phyloP scores from a whole-genome alignment of 2,888 invertebrate genomes.

The Drosophila mulleri region DNA sequence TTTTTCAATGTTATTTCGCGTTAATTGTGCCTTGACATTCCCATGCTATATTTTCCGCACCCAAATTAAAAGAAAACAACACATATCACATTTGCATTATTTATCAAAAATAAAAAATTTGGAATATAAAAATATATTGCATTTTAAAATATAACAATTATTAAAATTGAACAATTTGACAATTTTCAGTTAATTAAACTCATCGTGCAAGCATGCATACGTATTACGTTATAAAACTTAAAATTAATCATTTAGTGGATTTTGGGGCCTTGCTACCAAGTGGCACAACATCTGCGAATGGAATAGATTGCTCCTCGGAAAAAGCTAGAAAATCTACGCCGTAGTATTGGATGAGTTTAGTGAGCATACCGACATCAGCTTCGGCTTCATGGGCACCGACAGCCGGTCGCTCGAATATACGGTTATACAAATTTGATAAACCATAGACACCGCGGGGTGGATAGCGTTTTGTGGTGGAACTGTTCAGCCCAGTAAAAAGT shows the following conservation, averaged over 20 bases:
- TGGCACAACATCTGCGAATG: slow-evolving; percentile 64
- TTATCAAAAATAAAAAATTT: neutral
- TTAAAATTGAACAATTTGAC: neutral
- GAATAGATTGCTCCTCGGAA: slow-evolving; percentile 78
- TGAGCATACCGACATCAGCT: slow-evolving; percentile 88
- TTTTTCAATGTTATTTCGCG: neutral
- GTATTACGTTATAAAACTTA: neutral
- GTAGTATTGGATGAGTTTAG: slow-evolving; percentile 87
- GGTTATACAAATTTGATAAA: slow-evolving; percentile 86
- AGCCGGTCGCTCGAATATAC: slow-evolving; percentile 86
- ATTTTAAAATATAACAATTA: slow-evolving; percentile 1
- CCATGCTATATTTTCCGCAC: neutral
- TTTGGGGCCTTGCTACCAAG: slow-evolving; percentile 34
- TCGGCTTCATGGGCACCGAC: slow-evolving; percentile 88
- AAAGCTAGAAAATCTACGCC: slow-evolving; percentile 87
- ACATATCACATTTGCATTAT: neutral
- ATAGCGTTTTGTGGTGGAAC: slow-evolving; percentile 52
- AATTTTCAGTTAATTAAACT: neutral
- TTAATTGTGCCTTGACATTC: neutral
- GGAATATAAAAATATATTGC: slow-evolving; percentile 22
- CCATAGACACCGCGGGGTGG: slow-evolving; percentile 85
- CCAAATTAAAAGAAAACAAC: neutral
- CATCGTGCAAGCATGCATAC: slow-evolving; percentile 3
- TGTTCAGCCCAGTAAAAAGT: slow-evolving; percentile 54
- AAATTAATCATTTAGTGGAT: neutral